phyloP scores from a whole-genome alignment of 1,140 invertebrate species.

The Diploscapter pachys region DNA sequence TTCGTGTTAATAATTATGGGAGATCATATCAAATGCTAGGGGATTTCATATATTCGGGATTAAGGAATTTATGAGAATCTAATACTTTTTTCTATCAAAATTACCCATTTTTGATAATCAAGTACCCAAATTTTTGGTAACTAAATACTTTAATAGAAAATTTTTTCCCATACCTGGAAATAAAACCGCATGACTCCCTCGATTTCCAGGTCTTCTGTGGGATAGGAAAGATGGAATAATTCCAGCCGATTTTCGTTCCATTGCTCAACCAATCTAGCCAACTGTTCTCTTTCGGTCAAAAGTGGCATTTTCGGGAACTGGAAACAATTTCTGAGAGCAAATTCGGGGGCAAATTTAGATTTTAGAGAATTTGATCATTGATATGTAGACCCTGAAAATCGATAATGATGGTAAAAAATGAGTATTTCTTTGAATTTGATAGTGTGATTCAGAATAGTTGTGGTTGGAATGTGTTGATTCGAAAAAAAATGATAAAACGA shows the following conservation, averaged over 20 bases:
- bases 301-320: slow-evolving; percentile 15
- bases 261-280: slow-evolving; percentile 86
- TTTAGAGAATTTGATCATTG: no score
- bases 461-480: no score
- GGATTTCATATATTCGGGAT: not conserved
- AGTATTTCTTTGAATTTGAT: no score
- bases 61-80: not conserved
- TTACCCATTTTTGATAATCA: no score
- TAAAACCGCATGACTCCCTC: slow-evolving; percentile 86
- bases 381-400: no score
- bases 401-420: no score
- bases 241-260: slow-evolving; percentile 99
- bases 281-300: slow-evolving; percentile 52
- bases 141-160: not conserved
- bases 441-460: no score
- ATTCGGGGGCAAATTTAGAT: no score
- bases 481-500: no score
- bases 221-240: slow-evolving; percentile 92
- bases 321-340: slow-evolving; percentile 6
- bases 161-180: slow-evolving; percentile 18
- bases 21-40: not conserved
- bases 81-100: not conserved
- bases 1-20: not conserved
- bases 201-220: slow-evolving; percentile 95
- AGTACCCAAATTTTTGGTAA: no score